These are phyloP conservation scores for Diloba caeruleocephala DNA, from an alignment of 2,888 invertebrate genomes.

Conservation along the genomic window DNA sequence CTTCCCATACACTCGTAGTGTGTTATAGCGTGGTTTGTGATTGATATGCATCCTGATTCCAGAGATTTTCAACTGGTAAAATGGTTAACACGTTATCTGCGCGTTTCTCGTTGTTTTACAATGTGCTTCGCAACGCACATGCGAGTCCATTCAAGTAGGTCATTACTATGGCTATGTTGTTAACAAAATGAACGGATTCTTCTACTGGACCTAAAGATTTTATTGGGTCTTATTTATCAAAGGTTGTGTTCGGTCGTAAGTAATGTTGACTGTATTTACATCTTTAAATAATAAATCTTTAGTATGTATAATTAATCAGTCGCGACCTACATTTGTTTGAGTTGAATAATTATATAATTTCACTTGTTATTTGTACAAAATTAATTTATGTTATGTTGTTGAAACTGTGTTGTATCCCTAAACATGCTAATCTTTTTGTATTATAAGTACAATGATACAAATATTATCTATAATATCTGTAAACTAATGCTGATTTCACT, in stretches of 20 bases:
- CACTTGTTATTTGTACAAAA: slow-evolving; percentile 17
- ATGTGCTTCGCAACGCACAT: no score
- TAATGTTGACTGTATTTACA: slow-evolving; percentile 32
- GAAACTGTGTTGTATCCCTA: slow-evolving; percentile 8
- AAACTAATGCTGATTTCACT: slow-evolving; percentile 2
- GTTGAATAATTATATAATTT: slow-evolving; percentile 33
- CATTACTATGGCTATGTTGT: no score
- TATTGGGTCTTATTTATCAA: no score
- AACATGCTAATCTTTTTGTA: no score
- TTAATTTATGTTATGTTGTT: slow-evolving; percentile 15
- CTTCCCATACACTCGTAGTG: slow-evolving; percentile 48
- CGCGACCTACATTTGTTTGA: slow-evolving; percentile 36
- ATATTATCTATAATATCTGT: no score
- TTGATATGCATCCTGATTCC: slow-evolving; percentile 8
- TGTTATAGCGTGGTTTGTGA: slow-evolving; percentile 12
- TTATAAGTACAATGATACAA: no score
- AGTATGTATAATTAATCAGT: slow-evolving; percentile 41
- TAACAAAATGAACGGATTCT: no score
- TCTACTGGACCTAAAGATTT: no score
- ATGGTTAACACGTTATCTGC: no score
- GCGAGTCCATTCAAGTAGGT: no score
- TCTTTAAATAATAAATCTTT: slow-evolving; percentile 32
- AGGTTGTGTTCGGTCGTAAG: slow-evolving; percentile 9
- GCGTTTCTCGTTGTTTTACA: no score
- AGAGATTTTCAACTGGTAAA: neutral